Percentiles rank a stretch among this genome's conserved stretches.
These are phyloP conservation scores for Drosophila anceps DNA, from an alignment of 2,888 invertebrate genomes.

Conservation along the genomic window DNA sequence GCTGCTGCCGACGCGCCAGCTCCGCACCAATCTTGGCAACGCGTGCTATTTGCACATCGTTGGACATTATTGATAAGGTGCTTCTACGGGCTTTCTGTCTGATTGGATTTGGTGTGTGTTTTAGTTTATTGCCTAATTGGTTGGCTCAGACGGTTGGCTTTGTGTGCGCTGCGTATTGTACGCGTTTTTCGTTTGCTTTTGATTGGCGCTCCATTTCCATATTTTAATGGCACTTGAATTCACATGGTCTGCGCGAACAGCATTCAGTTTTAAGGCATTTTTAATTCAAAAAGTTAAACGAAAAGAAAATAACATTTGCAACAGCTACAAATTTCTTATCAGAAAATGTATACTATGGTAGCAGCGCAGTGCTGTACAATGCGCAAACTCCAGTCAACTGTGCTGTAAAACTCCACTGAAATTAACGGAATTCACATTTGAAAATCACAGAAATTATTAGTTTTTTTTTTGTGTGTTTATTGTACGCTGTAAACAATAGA, in stretches of 20 bases:
- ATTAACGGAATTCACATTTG: slow-evolving; percentile 11
- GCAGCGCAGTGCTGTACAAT: slow-evolving; percentile 24
- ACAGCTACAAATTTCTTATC: slow-evolving; percentile 63
- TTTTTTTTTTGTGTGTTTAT: slow-evolving; percentile 16
- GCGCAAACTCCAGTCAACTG: background rate
- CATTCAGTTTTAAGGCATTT: slow-evolving; percentile 60
- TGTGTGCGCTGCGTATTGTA: slow-evolving; percentile 23
- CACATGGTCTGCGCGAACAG: slow-evolving; percentile 34
- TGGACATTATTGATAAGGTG: slow-evolving; percentile 65
- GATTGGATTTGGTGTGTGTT: background rate
- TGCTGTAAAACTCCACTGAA: slow-evolving; percentile 20
- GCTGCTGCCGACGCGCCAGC: slow-evolving; percentile 50
- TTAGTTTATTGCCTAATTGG: background rate
- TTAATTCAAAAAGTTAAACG: slow-evolving; percentile 57
- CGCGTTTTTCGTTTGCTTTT: slow-evolving; percentile 46
- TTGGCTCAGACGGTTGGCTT: slow-evolving; percentile 25
- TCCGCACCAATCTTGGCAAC: slow-evolving; percentile 76
- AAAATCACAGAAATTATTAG: background rate
- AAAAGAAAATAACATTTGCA: slow-evolving; percentile 27
- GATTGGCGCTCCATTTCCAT: slow-evolving; percentile 61
- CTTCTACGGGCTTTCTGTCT: background rate
- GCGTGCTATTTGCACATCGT: slow-evolving; percentile 83
- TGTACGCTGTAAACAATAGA: slow-evolving; percentile 34
- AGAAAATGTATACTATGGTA: slow-evolving; percentile 72
- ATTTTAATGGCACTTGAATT: slow-evolving; percentile 48